Evolutionary conservation across 2,797 vertebrate genomes (phyloP).

Genomic region (Microctenopoma steveboyesi): DNA sequence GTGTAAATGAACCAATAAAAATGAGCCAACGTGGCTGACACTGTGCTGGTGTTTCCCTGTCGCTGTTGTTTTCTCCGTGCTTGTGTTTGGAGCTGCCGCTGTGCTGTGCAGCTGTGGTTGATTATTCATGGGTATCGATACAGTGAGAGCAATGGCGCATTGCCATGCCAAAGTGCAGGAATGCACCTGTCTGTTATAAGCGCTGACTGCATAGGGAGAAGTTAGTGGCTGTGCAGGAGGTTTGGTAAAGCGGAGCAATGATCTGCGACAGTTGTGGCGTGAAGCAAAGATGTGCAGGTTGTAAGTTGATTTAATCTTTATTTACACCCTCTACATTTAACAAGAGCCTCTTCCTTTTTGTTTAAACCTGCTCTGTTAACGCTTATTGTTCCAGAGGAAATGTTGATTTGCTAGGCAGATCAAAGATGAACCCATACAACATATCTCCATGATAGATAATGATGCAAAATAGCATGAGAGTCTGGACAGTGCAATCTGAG

Average conservation of each 20-base stretch:
- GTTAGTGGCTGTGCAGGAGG: not conserved
- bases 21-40: not conserved
- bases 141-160: conserved; percentile 52
- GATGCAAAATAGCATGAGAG: conserved; percentile 7
- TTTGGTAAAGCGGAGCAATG: not conserved
- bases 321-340: conserved; percentile 27
- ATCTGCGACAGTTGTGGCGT: conserved; percentile 11
- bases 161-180: conserved; percentile 64
- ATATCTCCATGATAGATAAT: conserved; percentile 7
- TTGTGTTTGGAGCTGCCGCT: conserved; percentile 41
- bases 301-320: conserved; percentile 28
- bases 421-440: conserved; percentile 7
- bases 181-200: conserved; percentile 60
- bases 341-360: conserved; percentile 7
- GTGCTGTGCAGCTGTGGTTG: conserved; percentile 56
- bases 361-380: conserved; percentile 46
- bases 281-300: conserved; percentile 12
- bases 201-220: conserved; percentile 16
- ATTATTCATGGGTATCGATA: conserved; percentile 78
- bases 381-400: conserved; percentile 37
- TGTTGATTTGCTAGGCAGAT: conserved; percentile 17
- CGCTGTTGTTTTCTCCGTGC: conserved; percentile 24
- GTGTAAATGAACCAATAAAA: too few species aligned
- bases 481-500: conserved; percentile 39
- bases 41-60: conserved; percentile 13